A percentile compares a stretch with the other conserved stretches of the same genome.
Conservation (phyloP, 2,113 vertebrate genomes). For the Gadus macrocephalus region DNA sequence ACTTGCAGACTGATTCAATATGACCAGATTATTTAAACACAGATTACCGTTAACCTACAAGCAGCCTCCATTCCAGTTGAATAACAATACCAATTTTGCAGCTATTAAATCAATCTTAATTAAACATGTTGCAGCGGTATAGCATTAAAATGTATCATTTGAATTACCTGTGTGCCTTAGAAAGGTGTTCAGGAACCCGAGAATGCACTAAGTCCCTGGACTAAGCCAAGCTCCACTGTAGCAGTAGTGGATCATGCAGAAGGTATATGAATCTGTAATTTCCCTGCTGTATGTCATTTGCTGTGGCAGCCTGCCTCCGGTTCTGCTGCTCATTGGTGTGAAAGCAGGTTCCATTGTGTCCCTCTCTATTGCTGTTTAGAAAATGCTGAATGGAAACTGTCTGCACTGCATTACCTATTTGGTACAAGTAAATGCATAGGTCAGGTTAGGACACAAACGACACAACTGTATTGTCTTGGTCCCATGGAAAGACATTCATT, state of each 20-base stretch:
- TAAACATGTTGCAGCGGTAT: too few species aligned
- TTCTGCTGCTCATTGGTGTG: slow-evolving; percentile 37
- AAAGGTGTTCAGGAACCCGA: slow-evolving; percentile 29
- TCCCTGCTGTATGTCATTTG: slow-evolving; percentile 48
- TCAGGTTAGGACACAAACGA: slow-evolving; percentile 34
- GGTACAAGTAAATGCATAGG: slow-evolving; percentile 4
- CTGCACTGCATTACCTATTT: slow-evolving; percentile 62
- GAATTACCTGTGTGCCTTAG: slow-evolving; percentile 41
- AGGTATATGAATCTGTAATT: slow-evolving; percentile 41
- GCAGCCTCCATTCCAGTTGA: too few species aligned
- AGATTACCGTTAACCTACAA: too few species aligned
- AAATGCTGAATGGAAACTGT: slow-evolving; percentile 72
- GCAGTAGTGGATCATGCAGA: slow-evolving; percentile 27
- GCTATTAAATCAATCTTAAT: too few species aligned
- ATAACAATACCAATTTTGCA: too few species aligned
- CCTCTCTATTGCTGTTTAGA: slow-evolving; percentile 60
- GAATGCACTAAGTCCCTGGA: slow-evolving; percentile 10
- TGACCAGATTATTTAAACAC: too few species aligned
- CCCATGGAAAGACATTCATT: too few species aligned
- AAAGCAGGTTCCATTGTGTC: slow-evolving; percentile 56
- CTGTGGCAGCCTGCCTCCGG: slow-evolving; percentile 49
- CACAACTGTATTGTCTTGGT: neutral
- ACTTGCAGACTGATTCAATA: too few species aligned
- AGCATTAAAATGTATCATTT: too few species aligned
- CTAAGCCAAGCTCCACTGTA: slow-evolving; percentile 30